phyloP scores from a whole-genome alignment of 2,797 vertebrate genomes.

The Aratinga solstitialis region DNA sequence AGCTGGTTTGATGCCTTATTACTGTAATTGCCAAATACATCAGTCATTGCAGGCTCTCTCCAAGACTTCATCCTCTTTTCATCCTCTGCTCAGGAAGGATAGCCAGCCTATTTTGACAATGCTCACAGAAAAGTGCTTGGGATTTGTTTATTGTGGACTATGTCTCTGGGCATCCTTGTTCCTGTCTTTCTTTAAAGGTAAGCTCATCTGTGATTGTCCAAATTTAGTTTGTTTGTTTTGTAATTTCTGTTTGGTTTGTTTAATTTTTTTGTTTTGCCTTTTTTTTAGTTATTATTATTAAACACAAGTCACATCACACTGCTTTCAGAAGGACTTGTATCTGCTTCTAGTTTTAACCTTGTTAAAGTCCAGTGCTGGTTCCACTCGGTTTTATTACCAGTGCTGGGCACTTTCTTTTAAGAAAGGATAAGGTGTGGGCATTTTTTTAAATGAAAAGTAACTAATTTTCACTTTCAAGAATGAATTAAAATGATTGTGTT shows the following conservation, averaged over 20 bases:
- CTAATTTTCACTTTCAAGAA: neutral
- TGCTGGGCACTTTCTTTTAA: neutral
- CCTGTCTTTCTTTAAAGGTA: conserved; percentile 78
- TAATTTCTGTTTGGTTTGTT: neutral
- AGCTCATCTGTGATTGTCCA: neutral
- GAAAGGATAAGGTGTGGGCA: neutral
- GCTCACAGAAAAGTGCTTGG: conserved; percentile 57
- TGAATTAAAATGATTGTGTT: neutral
- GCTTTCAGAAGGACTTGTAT: neutral
- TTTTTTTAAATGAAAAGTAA: neutral
- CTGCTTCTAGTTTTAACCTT: neutral
- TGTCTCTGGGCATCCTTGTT: conserved; percentile 77
- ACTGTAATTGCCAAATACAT: neutral
- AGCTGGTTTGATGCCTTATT: conserved; percentile 23
- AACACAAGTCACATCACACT: neutral
- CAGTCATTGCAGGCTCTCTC: neutral
- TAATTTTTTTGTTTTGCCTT: neutral
- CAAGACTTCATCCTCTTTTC: neutral
- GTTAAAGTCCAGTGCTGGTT: neutral
- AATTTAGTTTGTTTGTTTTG: neutral
- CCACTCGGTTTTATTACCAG: neutral
- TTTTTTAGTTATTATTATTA: neutral
- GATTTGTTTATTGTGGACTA: conserved; percentile 68
- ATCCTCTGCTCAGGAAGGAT: neutral
- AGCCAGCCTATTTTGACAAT: conserved; percentile 29